Conservation (phyloP, 2,113 vertebrate species). For the Sylvia atricapilla region DNA sequence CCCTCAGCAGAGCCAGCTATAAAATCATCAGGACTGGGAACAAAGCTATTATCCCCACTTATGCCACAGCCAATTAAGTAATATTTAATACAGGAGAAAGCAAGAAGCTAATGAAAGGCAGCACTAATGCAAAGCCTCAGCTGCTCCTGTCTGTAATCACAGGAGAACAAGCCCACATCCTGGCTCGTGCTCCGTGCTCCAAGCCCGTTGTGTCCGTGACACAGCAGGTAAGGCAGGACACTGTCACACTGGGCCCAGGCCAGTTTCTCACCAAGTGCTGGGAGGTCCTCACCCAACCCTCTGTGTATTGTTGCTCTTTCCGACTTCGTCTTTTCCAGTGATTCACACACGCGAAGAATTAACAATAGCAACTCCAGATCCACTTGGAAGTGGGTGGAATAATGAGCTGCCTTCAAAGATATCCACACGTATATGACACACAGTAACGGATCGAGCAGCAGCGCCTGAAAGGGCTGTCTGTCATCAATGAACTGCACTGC, state of each 20-base stretch:
- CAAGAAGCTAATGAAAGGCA: constrained; percentile 37
- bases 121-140: constrained; percentile 40
- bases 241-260: not conserved
- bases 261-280: not conserved
- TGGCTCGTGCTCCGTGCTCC: not conserved
- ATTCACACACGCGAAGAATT: not conserved
- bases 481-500: not conserved
- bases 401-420: constrained; percentile 52
- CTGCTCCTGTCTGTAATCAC: not conserved
- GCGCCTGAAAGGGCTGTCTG: not conserved
- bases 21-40: not conserved
- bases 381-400: constrained; percentile 48
- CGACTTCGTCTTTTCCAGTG: not conserved
- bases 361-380: constrained; percentile 41
- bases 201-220: not conserved
- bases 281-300: not conserved
- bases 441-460: not conserved
- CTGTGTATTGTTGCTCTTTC: constrained; percentile 7
- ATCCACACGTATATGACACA: not conserved
- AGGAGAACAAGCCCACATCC: not conserved
- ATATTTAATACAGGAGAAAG: constrained; percentile 42
- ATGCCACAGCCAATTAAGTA: constrained; percentile 28
- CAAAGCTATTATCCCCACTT: not conserved
- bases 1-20: not conserved
- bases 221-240: not conserved